Evolutionary conservation across 2,797 vertebrate genomes (phyloP), one percentile per base, ranked within the genome.

Genomic region (Gymnodraco acuticeps): DNA sequence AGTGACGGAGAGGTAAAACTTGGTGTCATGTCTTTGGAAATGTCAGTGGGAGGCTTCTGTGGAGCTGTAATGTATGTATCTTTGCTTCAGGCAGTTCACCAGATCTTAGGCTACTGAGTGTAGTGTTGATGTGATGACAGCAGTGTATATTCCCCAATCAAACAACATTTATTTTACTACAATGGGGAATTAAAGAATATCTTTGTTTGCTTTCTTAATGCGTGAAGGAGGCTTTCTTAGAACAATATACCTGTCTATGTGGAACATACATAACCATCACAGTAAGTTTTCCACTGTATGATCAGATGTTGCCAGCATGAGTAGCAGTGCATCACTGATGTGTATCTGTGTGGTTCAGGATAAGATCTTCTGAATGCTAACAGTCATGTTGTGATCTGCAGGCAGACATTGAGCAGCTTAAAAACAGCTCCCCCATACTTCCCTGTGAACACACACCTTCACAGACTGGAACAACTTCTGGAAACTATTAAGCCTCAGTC

Each of bases 401-500:
- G 65, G 48, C 67, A 70, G 58, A 84, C 58, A 73, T 67, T 5
- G 51, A 74, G n/a, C 58, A 15, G 64, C 19, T 64, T 27, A 50
- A 33, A 41, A 84, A 63, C 51, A 63, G 52, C 76, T 17, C 51
- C 73, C 60, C 42, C 45, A 62, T 12, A 38, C 13, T 47, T 75
- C 81, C 73, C 68, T 75, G 75, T 70, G 73, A 64, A 80, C 70
- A 56, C 81, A 77, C 78, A 81, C 84, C 64, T 73, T 66, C 80
- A 58, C 60, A 78, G 67, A 65, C 79, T 82, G 74, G 78, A 87
- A 71, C 73, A 87, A 88, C 86, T 90, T 93, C 89, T 94, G 93
- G 92, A 92, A 93, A 93, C 91, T 81, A 93, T 94, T 93, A 93
- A 78, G 75, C 59, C 66, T 33, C 68, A 55, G 83, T 73, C 70